Base-by-base conservation (phyloP, 2,113 vertebrate genomes). In the Thamnaconus septentrionalis region DNA sequence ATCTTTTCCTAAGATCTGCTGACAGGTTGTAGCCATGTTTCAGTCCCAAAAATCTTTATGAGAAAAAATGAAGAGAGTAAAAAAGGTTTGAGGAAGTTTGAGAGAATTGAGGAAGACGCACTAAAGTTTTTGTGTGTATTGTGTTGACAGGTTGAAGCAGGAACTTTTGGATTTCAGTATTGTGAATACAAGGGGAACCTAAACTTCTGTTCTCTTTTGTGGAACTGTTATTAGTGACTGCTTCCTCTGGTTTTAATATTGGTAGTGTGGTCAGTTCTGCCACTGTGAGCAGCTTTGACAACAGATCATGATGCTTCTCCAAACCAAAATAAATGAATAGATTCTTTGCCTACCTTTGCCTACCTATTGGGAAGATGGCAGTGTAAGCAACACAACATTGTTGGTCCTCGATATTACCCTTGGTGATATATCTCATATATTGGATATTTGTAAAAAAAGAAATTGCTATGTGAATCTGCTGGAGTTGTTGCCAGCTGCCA, bases 61-160 rank as follows among this genome's bases (percentile, higher is more conserved):
- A 31, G 18, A 57, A 43, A 63, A 64, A 56, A 45, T 54, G 55
- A 61, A 59, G 7, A 56, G 7, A 56, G 55, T 54, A 56, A 44
- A 31, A 71, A 59, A 9, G 12, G 66, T 69, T 48, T 41, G 59
- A 60, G 41, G 64, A 56, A 56, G 48, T 12, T 2, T 39, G 59
- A 42, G 59, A 51, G 60, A 18, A 7, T 6, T 18, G 48, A 50
- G 41, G 61, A 51, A 57, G 3, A 39, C 8, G 39, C 3, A 1
- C 58, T 67, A 8, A 63, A 55, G 67, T 75, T 71, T 58, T 8
- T 40, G 41, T 3, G 4, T 49, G 64, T 56, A 61, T 78, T 73
- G 57, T 56, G 64, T 47, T 56, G 61, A 39, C 46, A 7, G 1
- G 4, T 42, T 1, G 3, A 0, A 41, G 60, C 60, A 61, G 49